These are phyloP conservation scores for Buphagus erythrorhynchus DNA, from an alignment of 2,797 vertebrate species.

Conservation along the genomic window DNA sequence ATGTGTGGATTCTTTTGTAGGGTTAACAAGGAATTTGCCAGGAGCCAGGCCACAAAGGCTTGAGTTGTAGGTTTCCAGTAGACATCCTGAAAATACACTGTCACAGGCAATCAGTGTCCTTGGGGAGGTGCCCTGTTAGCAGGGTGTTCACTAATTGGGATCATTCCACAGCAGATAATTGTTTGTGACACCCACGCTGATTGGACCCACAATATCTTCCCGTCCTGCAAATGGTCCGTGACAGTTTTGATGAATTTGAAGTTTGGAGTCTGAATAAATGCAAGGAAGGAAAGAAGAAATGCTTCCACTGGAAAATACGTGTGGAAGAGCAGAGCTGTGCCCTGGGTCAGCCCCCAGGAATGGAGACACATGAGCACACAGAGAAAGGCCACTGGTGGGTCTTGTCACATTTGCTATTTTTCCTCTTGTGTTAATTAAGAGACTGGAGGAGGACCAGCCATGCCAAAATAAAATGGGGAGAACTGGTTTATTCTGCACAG, in stretches of 20 bases:
- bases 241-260: conserved; percentile 67
- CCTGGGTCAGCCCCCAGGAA: conserved; percentile 38
- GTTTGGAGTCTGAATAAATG: conserved; percentile 40
- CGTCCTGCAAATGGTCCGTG: conserved; percentile 48
- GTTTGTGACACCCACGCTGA: conserved; percentile 67
- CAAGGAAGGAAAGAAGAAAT: background rate
- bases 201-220: conserved; percentile 47
- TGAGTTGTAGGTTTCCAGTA: conserved; percentile 39
- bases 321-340: background rate
- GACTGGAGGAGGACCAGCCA: background rate
- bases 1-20: conserved; percentile 34
- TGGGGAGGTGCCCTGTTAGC: conserved; percentile 59
- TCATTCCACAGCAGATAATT: conserved; percentile 49
- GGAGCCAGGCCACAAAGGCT: conserved; percentile 33
- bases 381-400: background rate
- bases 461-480: conserved; percentile 18
- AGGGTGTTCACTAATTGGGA: conserved; percentile 70
- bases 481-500: background rate
- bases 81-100: conserved; percentile 58
- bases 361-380: background rate
- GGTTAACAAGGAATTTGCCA: conserved; percentile 52
- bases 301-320: background rate
- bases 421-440: conserved; percentile 27
- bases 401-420: background rate
- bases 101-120: conserved; percentile 71